Evolutionary conservation across 2,888 invertebrate genomes (phyloP).

Genomic region (Meandrusa payeni): DNA sequence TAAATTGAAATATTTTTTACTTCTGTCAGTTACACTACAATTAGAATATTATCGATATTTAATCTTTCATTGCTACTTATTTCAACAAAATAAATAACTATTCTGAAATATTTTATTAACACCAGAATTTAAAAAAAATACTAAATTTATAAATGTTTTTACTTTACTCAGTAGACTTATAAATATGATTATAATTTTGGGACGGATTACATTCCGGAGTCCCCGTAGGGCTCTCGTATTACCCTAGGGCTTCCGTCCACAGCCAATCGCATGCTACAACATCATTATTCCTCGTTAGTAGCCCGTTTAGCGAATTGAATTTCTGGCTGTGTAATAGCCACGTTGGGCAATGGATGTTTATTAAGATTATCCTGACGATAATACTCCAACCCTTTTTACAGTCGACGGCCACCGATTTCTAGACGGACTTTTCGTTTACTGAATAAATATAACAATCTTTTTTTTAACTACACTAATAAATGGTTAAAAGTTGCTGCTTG

Average conservation of each 20-base stretch:
- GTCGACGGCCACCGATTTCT: constrained; percentile 38
- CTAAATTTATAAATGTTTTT: no score
- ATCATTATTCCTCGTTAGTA: constrained; percentile 54
- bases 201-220: background rate
- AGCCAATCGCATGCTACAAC: constrained; percentile 49
- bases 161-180: no score
- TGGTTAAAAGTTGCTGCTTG: constrained; percentile 5
- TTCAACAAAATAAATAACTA: no score
- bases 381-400: constrained; percentile 41
- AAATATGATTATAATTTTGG: no score
- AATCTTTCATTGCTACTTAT: no score
- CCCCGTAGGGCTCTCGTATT: constrained; percentile 27
- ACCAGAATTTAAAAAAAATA: no score
- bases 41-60: no score
- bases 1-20: no score
- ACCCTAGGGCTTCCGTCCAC: constrained; percentile 17
- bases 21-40: no score
- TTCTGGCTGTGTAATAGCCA: constrained; percentile 43
- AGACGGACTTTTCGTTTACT: constrained; percentile 5
- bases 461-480: constrained; percentile 30
- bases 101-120: no score
- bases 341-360: constrained; percentile 43
- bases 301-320: constrained; percentile 59
- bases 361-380: constrained; percentile 44
- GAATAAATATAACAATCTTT: constrained; percentile 33